Percentiles rank a stretch among this genome's conserved stretches.
phyloP scores from a whole-genome alignment of 2,888 invertebrate genomes.

The Brachyptera putata region DNA sequence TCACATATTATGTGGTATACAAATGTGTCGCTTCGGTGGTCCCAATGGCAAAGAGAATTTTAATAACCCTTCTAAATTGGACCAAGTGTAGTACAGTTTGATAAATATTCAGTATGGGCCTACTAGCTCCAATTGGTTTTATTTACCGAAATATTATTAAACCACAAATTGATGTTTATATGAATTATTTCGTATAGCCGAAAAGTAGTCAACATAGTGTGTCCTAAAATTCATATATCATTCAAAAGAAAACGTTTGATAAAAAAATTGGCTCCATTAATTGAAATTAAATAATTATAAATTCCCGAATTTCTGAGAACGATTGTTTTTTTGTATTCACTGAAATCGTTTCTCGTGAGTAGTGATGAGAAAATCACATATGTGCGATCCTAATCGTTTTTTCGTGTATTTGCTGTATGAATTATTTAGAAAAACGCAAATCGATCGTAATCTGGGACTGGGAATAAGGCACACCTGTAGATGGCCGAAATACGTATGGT shows the following conservation, averaged over 20 bases:
- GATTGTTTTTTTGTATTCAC: background rate
- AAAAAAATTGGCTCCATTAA: background rate
- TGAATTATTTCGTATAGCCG: too few species aligned
- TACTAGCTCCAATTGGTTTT: too few species aligned
- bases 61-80: too few species aligned
- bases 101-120: too few species aligned
- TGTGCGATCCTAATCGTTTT: conserved; percentile 4
- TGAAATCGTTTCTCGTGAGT: background rate
- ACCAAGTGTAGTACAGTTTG: too few species aligned
- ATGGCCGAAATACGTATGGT: background rate
- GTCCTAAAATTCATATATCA: too few species aligned
- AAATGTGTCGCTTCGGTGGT: too few species aligned
- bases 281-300: background rate
- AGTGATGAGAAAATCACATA: conserved; percentile 6
- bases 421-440: conserved; percentile 2
- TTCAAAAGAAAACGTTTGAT: background rate
- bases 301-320: background rate
- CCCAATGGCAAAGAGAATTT: too few species aligned
- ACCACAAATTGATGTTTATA: too few species aligned
- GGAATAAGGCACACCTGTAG: conserved; percentile 4
- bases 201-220: too few species aligned
- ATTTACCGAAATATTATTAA: too few species aligned
- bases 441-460: background rate
- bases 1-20: too few species aligned
- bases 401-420: background rate